phyloP scores from a whole-genome alignment of 2,797 vertebrate genomes.

The Zenarchopterus dispar region DNA sequence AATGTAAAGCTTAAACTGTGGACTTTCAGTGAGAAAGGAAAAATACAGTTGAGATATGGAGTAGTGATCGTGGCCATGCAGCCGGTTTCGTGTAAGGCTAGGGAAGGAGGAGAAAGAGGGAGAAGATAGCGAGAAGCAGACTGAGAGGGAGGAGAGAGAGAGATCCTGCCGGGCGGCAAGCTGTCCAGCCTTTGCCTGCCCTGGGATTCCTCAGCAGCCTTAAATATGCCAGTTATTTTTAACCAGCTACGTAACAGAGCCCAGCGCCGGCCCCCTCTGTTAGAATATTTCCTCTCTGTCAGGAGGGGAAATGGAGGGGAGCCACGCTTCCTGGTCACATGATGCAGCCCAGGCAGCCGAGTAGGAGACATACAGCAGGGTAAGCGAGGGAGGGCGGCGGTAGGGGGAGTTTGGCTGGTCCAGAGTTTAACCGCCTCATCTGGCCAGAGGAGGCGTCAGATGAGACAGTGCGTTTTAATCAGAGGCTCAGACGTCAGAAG shows the following conservation, averaged over 20 bases:
- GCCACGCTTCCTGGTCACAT: slow-evolving; percentile 98
- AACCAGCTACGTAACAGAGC: slow-evolving; percentile 91
- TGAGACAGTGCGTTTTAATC: slow-evolving; percentile 69
- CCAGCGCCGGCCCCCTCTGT: slow-evolving; percentile 86
- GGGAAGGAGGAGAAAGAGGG: slow-evolving; percentile 40
- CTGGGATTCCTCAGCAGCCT: slow-evolving; percentile 95
- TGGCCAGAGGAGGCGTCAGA: slow-evolving; percentile 59
- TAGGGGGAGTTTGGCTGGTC: slow-evolving; percentile 48
- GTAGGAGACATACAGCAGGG: slow-evolving; percentile 83
- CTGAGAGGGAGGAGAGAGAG: slow-evolving; percentile 47
- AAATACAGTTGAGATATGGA: slow-evolving; percentile 39
- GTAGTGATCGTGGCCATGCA: slow-evolving; percentile 44
- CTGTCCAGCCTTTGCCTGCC: slow-evolving; percentile 90
- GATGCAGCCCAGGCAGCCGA: slow-evolving; percentile 77
- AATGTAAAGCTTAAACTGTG: slow-evolving; percentile 43
- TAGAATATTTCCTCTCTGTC: slow-evolving; percentile 95
- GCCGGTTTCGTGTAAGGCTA: slow-evolving; percentile 25
- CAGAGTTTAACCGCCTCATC: slow-evolving; percentile 81
- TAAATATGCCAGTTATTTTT: slow-evolving; percentile 99
- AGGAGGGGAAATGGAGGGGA: slow-evolving; percentile 94
- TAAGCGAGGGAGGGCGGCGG: slow-evolving; percentile 45
- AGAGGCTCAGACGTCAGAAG: slow-evolving; percentile 81
- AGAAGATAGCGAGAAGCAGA: slow-evolving; percentile 48
- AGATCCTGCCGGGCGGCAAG: slow-evolving; percentile 77
- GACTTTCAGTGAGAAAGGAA: slow-evolving; percentile 32